A percentile compares a stretch with the other conserved stretches of the same genome.
Conservation (phyloP, 1,140 invertebrate species). For the Rhizoglyphus robini region DNA sequence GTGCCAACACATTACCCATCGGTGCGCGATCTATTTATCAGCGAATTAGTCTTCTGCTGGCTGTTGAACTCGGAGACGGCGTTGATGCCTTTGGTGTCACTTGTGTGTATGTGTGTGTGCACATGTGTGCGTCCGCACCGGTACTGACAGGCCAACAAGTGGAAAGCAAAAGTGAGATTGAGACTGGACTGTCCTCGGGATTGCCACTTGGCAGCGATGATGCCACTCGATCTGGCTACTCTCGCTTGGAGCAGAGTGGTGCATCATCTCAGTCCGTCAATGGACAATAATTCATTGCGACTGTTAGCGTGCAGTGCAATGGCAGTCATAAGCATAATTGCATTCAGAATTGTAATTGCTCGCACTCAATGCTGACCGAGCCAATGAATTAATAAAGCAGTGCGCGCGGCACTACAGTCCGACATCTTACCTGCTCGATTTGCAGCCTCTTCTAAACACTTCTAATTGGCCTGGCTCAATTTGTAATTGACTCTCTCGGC, state of each 20-base stretch:
- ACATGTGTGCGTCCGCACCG: no score
- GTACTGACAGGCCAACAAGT: background rate
- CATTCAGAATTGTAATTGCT: background rate
- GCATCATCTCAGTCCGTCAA: background rate
- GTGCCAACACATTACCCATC: no score
- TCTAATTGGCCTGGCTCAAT: conserved; percentile 10
- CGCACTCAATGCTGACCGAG: background rate
- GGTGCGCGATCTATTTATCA: no score
- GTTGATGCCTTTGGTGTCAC: no score
- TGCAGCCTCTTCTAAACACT: conserved; percentile 1
- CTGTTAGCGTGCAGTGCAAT: background rate
- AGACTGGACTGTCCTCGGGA: no score
- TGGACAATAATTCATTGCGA: background rate
- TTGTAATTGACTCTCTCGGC: conserved; percentile 1
- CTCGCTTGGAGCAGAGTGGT: background rate
- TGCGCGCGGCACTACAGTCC: background rate
- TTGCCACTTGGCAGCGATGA: background rate
- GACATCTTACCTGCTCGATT: background rate
- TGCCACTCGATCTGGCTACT: background rate
- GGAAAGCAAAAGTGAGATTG: background rate
- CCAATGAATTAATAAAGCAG: conserved; percentile 9
- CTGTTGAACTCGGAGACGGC: background rate
- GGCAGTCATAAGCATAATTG: background rate
- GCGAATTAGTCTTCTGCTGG: background rate
- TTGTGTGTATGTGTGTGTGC: no score